Percentiles rank a stretch among this genome's conserved stretches.
Evolutionary conservation across 2,797 vertebrate species (phyloP).

Genomic region (Loriculus beryllinus): DNA sequence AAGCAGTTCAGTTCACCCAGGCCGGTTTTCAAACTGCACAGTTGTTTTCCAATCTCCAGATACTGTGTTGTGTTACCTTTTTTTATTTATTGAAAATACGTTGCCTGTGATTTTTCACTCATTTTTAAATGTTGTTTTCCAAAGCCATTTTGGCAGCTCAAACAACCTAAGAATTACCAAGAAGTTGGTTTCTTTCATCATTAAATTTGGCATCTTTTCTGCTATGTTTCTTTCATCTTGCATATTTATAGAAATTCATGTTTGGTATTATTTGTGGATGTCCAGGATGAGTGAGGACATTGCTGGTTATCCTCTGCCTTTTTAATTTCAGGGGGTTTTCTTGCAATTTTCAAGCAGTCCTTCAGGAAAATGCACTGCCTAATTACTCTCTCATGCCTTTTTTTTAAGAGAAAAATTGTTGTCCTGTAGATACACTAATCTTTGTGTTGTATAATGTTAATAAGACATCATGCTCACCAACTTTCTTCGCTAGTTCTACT

Average conservation of each 20-base stretch:
- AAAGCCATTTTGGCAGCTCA: background rate
- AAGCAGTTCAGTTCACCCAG: background rate
- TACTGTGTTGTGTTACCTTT: background rate
- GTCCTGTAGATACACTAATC: background rate
- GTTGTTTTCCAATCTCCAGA: background rate
- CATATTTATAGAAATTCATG: background rate
- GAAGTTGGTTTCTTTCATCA: background rate
- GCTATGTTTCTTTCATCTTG: background rate
- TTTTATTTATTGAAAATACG: background rate
- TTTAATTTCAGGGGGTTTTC: background rate
- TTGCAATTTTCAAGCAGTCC: background rate
- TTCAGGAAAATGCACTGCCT: background rate
- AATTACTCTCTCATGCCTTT: background rate
- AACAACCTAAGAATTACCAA: background rate
- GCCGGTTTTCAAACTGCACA: background rate
- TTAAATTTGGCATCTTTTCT: background rate
- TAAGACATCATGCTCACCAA: background rate
- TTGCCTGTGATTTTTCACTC: background rate
- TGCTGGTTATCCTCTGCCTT: background rate
- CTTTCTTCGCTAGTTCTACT: background rate
- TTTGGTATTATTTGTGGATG: background rate
- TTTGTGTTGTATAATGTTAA: background rate
- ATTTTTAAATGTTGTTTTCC: background rate
- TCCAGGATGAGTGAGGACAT: background rate
- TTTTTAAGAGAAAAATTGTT: background rate